phyloP scores from a whole-genome alignment of 2,113 vertebrate species.

The Setophaga petechia region DNA sequence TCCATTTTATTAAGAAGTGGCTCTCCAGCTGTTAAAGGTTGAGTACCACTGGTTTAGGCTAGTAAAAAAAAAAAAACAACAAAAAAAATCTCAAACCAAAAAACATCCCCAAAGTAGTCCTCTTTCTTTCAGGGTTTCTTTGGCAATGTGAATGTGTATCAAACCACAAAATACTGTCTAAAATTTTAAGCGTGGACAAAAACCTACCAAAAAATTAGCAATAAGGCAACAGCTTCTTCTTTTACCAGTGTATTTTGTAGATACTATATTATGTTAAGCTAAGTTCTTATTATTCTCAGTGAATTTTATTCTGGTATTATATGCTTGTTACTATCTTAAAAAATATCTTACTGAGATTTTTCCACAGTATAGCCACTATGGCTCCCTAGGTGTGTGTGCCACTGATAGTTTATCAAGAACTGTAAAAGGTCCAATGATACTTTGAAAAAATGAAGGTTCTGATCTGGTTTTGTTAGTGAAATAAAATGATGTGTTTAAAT shows the following conservation, averaged over 20 bases:
- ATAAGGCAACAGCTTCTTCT: conserved; percentile 58
- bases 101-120: neutral
- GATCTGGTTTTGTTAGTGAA: neutral
- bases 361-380: neutral
- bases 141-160: neutral
- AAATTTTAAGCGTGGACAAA: conserved; percentile 24
- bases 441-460: neutral
- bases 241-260: conserved; percentile 45
- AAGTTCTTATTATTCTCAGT: conserved; percentile 12
- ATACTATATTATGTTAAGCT: conserved; percentile 4
- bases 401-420: neutral
- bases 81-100: neutral
- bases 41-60: conserved; percentile 77
- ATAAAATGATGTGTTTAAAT: conserved; percentile 19
- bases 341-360: conserved; percentile 20
- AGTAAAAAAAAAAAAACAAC: neutral
- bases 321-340: conserved; percentile 44
- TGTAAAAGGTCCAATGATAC: neutral
- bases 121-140: conserved; percentile 51
- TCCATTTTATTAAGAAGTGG: conserved; percentile 71
- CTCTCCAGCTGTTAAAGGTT: conserved; percentile 78
- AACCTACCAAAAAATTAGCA: conserved; percentile 17
- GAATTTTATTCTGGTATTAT: conserved; percentile 28
- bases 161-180: conserved; percentile 69
- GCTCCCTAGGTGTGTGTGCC: neutral